A percentile compares a stretch with the other conserved stretches of the same genome.
Conservation (phyloP, 92 coral and sea anemone genomes). For the Phenganax subtilis region DNA sequence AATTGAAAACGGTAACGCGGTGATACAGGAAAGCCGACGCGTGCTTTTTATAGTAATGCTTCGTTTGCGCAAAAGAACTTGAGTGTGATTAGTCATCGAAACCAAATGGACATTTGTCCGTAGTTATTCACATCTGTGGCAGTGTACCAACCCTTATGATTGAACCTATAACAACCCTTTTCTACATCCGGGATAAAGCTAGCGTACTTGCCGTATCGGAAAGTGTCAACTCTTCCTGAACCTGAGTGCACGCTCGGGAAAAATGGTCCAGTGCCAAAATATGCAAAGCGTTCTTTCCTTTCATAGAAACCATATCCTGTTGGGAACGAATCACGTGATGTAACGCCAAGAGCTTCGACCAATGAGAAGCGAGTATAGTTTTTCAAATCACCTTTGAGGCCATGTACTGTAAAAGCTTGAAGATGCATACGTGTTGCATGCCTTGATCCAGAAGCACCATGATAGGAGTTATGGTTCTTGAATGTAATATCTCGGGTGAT, state of each 20-base stretch:
- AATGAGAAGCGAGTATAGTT: conserved; percentile 27
- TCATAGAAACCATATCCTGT: conserved; percentile 31
- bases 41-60: too few relatives aligned
- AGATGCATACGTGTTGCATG: conserved; percentile 32
- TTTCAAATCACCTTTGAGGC: conserved; percentile 29
- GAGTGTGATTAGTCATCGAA: background rate
- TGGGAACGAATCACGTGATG: conserved; percentile 35
- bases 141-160: conserved; percentile 1
- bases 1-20: too few relatives aligned
- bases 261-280: conserved; percentile 30
- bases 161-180: conserved; percentile 7
- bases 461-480: conserved; percentile 35
- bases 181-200: conserved; percentile 6
- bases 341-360: conserved; percentile 43
- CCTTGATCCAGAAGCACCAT: conserved; percentile 27
- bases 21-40: too few relatives aligned
- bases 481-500: conserved; percentile 29
- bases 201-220: conserved; percentile 1
- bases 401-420: conserved; percentile 38
- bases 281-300: conserved; percentile 29
- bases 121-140: conserved; percentile 11
- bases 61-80: background rate
- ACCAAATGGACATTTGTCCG: conserved; percentile 47
- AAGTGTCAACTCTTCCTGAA: conserved; percentile 16
- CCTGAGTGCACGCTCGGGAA: conserved; percentile 41